Evolutionary conservation across 53 echinoderm and acorn worm species (phyloP), one percentile per base, ranked within the genome.

Genomic region (Paelopatides confundens): DNA sequence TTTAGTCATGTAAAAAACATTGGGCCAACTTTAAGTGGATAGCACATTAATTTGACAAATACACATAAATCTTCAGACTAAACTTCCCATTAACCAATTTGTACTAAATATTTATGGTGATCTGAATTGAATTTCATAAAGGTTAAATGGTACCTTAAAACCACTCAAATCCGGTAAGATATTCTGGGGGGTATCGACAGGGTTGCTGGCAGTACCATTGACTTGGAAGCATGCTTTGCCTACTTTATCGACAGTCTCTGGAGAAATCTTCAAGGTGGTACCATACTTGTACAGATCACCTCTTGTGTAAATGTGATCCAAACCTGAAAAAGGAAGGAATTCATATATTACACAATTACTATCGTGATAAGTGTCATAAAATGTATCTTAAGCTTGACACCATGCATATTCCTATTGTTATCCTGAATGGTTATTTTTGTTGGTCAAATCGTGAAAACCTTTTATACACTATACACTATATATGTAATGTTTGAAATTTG

Each of bases 131-230:
- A 14, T 35, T 68, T 34, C 12, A 2, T n/a, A 10, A 33, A 18
- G 28, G 0, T 68, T 74, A 21, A 11, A 30, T 8, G 30, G 11
- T 70, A 97, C 97, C 68, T 76, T 76, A 71, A 93, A 97, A 23
- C 65, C 50, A 14, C 85, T 91, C 15, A 97, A 91, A 76, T 97
- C 92, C 27, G 97, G 97, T 2, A 97, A 82, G 53, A 89, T 40
- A 50, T 85, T 92, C 85, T 97, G 97, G 35, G 94, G 89, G 53
- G 92, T 39, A 29, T 48, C 31, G 11, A 93, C 85, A 1, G 91
- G 58, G 11, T 7, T 65, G 18, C 39, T 65, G 39, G 89, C 86
- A 32, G 91, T 89, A 13, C 97, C 95, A 33, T 93, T 88, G 68
- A 91, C 40, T 27, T 89, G 85, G 86, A 97, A 93, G 90, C 95